Evolutionary conservation across 2,797 vertebrate genomes (phyloP).

Genomic region (Megalops cyprinoides): DNA sequence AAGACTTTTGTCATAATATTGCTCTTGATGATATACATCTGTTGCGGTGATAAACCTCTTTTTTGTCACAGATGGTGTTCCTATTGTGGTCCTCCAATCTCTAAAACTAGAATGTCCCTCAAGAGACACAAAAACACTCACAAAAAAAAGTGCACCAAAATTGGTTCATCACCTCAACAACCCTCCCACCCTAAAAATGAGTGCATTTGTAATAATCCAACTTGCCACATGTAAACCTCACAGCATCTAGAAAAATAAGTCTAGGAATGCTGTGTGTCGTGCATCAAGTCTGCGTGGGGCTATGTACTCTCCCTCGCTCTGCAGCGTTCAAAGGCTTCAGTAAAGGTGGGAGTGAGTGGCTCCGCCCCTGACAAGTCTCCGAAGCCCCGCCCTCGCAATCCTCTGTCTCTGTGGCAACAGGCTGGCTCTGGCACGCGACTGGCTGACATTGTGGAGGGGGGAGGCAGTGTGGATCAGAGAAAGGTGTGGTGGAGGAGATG

Average conservation of each 20-base stretch:
- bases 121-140: conserved; percentile 3
- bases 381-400: conserved; percentile 35
- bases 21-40: not conserved
- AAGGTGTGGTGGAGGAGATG: conserved; percentile 63
- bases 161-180: not conserved
- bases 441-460: conserved; percentile 47
- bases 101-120: not conserved
- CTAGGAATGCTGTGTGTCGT: conserved; percentile 28
- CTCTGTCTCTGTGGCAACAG: conserved; percentile 39
- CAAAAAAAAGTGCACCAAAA: conserved; percentile 20
- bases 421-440: conserved; percentile 67
- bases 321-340: conserved; percentile 54
- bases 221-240: conserved; percentile 10
- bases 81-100: conserved; percentile 15
- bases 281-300: conserved; percentile 65
- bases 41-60: not conserved
- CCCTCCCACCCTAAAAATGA: conserved; percentile 10
- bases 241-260: not conserved
- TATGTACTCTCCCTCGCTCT: conserved; percentile 26
- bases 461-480: conserved; percentile 51
- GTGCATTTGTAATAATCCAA: conserved; percentile 25
- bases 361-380: conserved; percentile 48
- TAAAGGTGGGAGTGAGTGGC: conserved; percentile 47
- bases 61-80: not conserved
- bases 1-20: not conserved